Evolutionary conservation across 2,888 invertebrate genomes (phyloP), one percentile per base, ranked within the genome.

Genomic region (Nephrotoma flavescens): DNA sequence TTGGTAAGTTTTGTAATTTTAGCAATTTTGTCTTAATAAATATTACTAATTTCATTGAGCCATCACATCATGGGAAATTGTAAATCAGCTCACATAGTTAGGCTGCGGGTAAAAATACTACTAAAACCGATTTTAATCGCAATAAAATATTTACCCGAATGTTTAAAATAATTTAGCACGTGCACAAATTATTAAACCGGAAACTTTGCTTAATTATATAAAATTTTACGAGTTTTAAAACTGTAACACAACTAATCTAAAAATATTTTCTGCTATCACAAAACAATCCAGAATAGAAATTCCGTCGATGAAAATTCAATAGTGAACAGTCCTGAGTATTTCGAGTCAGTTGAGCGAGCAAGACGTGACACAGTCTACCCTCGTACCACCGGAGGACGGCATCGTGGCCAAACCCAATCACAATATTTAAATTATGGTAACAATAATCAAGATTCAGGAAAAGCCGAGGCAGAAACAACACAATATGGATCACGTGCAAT

Each of bases 391-490:
- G 91, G 87, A 31, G 71, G 71, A 71, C 91, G 91, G 88, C 89
- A 89, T 52, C 89, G 95, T 86, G 96, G 96, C 2, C 97, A 97
- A 91, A 96, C 96, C 0, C 97, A 97, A 90, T 96, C 96, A 2
- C 97, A 97, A 90, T 97, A 96, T 90, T 92, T 97, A 89, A 95
- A 95, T 89, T 94, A 94, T 88, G 95, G 95, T 86, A 93, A 93
- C 87, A 93, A 94, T 57, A 31, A 2, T 9, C 92, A 92, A 87
- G 90, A 92, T 88, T 93, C 94, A 83, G 96, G 96, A 19, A 95
- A 95, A 90, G 97, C 97, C 0, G 96, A 97, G 90, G 96, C 97
- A 0, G 95, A 96, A 90, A 96, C 96, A 4, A 94, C 94, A 41
- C 94, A 94, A 83, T 88, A 87, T 84, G 92, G 92, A 41, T 91